Evolutionary conservation across 2,113 vertebrate species (phyloP).

Genomic region (Hippolais icterina): DNA sequence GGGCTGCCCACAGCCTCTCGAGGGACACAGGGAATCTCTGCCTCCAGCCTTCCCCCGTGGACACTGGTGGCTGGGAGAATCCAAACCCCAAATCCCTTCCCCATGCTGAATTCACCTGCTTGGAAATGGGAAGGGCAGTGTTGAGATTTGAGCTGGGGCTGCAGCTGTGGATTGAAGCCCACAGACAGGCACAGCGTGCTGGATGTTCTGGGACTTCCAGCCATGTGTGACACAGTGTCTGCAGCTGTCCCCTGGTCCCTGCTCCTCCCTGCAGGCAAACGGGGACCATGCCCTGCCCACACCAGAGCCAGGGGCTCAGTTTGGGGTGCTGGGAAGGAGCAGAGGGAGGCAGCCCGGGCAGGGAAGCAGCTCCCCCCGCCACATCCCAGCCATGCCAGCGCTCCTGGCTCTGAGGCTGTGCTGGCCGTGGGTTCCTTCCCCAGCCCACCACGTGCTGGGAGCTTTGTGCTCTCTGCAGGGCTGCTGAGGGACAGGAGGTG

Average conservation of each 20-base stretch:
- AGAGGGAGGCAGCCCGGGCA: neutral
- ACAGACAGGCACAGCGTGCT: neutral
- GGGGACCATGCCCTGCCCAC: neutral
- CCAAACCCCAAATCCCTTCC: neutral
- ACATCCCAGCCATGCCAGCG: neutral
- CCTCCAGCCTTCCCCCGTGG: accelerated
- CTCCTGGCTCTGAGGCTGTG: neutral
- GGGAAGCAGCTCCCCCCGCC: neutral
- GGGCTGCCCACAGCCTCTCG: neutral
- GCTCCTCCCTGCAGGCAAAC: neutral
- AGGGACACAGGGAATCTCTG: neutral
- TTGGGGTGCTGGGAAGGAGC: neutral
- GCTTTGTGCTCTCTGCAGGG: neutral
- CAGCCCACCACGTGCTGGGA: neutral
- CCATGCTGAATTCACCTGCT: neutral
- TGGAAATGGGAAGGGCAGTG: neutral
- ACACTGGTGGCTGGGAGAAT: neutral
- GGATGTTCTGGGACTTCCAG: neutral
- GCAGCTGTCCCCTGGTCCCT: neutral
- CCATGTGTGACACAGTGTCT: accelerated
- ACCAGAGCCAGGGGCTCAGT: accelerated
- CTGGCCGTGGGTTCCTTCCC: neutral
- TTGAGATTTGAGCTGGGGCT: neutral
- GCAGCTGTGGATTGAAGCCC: neutral
- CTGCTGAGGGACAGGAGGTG: neutral